A percentile compares a stretch with the other conserved stretches of the same genome.
Evolutionary conservation across 2,113 vertebrate species (phyloP).

Genomic region (Dasypus novemcinctus): DNA sequence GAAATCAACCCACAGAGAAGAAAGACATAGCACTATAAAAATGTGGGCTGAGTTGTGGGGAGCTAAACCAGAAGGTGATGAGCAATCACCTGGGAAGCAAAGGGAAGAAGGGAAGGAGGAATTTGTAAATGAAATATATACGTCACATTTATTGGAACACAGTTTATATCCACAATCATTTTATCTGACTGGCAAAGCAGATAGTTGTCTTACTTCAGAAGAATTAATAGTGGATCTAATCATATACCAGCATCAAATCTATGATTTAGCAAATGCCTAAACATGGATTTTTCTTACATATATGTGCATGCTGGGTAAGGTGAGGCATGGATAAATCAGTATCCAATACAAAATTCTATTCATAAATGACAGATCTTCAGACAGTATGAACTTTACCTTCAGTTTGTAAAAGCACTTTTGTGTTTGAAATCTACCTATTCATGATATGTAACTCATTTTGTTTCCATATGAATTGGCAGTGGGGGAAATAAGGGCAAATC

Average conservation of each 20-base stretch:
- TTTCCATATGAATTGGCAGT: neutral
- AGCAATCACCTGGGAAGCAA: neutral
- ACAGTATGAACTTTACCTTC: slow-evolving; percentile 26
- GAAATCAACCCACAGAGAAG: neutral
- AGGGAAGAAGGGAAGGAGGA: neutral
- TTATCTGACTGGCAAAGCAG: neutral
- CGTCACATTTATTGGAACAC: neutral
- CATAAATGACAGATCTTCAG: slow-evolving; percentile 28
- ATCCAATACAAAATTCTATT: slow-evolving; percentile 22
- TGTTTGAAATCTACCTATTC: slow-evolving; percentile 18
- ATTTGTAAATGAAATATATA: neutral
- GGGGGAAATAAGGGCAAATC: neutral
- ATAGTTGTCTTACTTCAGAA: neutral
- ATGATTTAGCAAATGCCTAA: neutral
- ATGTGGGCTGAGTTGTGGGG: neutral
- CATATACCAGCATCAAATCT: neutral
- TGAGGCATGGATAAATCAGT: neutral
- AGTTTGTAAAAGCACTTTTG: slow-evolving; percentile 29
- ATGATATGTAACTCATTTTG: neutral
- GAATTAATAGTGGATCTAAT: neutral
- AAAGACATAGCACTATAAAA: neutral
- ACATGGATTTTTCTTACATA: neutral
- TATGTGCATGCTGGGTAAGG: neutral
- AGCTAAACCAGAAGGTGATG: neutral
- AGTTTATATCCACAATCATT: neutral